phyloP scores from a whole-genome alignment of 2,797 vertebrate species.

The Atherinosoma microstoma region DNA sequence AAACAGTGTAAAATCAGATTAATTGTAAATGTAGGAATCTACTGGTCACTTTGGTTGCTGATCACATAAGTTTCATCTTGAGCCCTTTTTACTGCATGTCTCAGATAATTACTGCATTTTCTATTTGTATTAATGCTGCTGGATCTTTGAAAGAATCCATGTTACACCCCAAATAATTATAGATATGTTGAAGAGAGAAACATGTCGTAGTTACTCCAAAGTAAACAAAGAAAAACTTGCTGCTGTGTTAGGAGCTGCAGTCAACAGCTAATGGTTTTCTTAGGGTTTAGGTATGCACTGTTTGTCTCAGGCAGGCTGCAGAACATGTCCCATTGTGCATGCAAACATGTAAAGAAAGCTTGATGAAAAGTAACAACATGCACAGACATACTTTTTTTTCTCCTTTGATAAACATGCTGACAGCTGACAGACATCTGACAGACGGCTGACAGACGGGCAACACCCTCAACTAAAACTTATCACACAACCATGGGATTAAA shows the following conservation, averaged over 20 bases:
- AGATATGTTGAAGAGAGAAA: too few species aligned
- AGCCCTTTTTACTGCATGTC: too few species aligned
- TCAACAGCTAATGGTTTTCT: conserved; percentile 23
- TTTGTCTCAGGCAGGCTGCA: background rate
- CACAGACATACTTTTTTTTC: conserved; percentile 22
- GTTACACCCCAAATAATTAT: too few species aligned
- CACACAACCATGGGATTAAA: background rate
- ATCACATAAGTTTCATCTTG: too few species aligned
- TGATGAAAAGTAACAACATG: conserved; percentile 20
- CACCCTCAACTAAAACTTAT: conserved; percentile 36
- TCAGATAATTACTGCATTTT: too few species aligned
- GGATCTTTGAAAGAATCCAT: too few species aligned
- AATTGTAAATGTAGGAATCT: too few species aligned
- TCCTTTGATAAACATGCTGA: conserved; percentile 5
- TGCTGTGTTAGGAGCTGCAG: background rate
- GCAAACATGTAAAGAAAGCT: conserved; percentile 24
- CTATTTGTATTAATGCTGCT: too few species aligned
- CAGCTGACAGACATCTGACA: conserved; percentile 28
- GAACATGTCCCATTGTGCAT: background rate
- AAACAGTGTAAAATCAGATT: too few species aligned
- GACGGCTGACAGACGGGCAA: conserved; percentile 28
- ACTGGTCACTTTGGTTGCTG: too few species aligned
- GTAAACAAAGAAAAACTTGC: background rate
- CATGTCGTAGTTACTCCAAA: too few species aligned
- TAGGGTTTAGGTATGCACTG: background rate